Evolutionary conservation across 1,140 invertebrate species (phyloP), one percentile per base, ranked within the genome.

Genomic region (Pseudomyrmex dendroicus): DNA sequence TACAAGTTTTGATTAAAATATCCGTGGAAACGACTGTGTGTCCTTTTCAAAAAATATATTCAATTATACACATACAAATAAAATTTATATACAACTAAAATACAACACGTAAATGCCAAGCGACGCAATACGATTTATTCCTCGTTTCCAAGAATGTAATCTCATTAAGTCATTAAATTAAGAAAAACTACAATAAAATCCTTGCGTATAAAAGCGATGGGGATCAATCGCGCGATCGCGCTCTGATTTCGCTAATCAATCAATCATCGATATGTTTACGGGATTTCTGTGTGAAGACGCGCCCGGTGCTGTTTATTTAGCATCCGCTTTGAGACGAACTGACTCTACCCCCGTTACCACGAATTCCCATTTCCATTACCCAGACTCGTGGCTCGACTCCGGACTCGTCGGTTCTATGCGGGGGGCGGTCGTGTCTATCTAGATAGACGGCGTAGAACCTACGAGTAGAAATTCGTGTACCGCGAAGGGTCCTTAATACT

Each of bases 331-430:
- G 87, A 89, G 77, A 67, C 83, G 54, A 63, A 66, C 70, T 80
- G 57, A 67, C 54, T 59, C 57, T 35, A 35, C 35, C 72, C 78
- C 77, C 63, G 62, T 88, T 89, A 84, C 87, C 84, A 84, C 84
- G 73, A 86, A 89, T 89, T 86, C 87, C 87, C 84, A 86, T 89
- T 89, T 86, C 88, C 83, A 88, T 89, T 89, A 84, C 54, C 35
- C 68, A 59, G 68, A 64, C 57, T 63, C 57, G 56, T 20, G 54
- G 52, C 59, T 22, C 56, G 46, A 35, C 46, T 84, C 62, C 35
- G 3, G 44, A 20, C 22, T 15, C 52, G 46, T 5, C 25, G 52
- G 22, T 57, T 52, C 67, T 57, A 25, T 25, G 54, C 54, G 15
- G 8, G 56, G 5, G 44, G 54, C 48, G 46, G 66, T 48, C 66